phyloP scores from a whole-genome alignment of 2,888 invertebrate genomes.

The Mantis religiosa region DNA sequence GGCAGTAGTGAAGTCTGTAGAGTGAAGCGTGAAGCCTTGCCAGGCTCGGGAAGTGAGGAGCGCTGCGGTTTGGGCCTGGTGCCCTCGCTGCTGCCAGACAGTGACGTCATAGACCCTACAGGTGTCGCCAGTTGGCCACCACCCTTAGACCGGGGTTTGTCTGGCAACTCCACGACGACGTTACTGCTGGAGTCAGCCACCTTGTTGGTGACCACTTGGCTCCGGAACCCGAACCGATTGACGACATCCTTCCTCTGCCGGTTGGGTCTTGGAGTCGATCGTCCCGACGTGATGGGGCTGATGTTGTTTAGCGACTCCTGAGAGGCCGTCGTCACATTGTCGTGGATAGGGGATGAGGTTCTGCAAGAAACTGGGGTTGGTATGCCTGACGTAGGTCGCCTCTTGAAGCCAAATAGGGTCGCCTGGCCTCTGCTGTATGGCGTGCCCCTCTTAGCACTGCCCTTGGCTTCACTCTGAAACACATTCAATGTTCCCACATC shows the following conservation, averaged over 20 bases:
- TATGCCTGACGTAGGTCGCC: conserved; percentile 53
- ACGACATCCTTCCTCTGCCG: conserved; percentile 64
- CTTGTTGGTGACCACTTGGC: conserved; percentile 56
- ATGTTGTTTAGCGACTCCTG: conserved; percentile 37
- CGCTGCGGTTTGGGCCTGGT: conserved; percentile 32
- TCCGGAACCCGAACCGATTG: conserved; percentile 73
- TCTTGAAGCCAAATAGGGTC: conserved; percentile 80
- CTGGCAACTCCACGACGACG: conserved; percentile 24
- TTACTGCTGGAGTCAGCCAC: conserved; percentile 61
- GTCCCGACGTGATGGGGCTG: conserved; percentile 51
- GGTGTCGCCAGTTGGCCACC: conserved; percentile 19
- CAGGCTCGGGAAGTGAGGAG: conserved; percentile 5
- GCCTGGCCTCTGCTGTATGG: conserved; percentile 64
- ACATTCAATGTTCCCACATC: neutral
- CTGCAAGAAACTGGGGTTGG: conserved; percentile 39
- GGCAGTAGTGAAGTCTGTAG: conserved; percentile 70
- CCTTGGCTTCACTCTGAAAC: conserved; percentile 58
- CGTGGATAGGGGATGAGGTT: conserved; percentile 17
- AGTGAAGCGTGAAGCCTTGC: conserved; percentile 46
- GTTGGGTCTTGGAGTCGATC: conserved; percentile 61
- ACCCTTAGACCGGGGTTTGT: conserved; percentile 24
- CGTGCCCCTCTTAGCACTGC: conserved; percentile 5
- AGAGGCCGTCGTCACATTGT: conserved; percentile 40
- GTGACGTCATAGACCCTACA: neutral
- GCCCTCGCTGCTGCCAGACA: neutral